phyloP scores from a whole-genome alignment of 2,113 vertebrate genomes.

The Syngnathus scovelli region DNA sequence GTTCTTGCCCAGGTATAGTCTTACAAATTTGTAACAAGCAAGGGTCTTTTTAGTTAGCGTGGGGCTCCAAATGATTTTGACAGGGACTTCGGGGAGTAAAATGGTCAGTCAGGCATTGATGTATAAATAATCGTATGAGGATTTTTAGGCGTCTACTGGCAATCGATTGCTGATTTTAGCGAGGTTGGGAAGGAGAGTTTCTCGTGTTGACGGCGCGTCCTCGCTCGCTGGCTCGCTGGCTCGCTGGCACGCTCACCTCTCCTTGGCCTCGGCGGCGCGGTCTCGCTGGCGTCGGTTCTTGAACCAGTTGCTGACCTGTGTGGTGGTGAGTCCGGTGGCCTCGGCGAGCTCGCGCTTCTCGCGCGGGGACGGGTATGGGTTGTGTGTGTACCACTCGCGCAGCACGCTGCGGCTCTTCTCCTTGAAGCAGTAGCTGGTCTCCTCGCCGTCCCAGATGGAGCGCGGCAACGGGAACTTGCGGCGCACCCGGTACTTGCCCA shows the following conservation, averaged over 20 bases:
- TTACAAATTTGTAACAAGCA: too few species aligned
- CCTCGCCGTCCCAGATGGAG: constrained; percentile 90
- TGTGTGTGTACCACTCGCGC: constrained; percentile 90
- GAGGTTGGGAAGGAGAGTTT: too few species aligned
- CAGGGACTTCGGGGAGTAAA: too few species aligned
- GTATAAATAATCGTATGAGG: too few species aligned
- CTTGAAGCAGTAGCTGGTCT: constrained; percentile 92
- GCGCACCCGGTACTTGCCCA: constrained; percentile 87
- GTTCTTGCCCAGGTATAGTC: too few species aligned
- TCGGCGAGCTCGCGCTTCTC: constrained; percentile 89
- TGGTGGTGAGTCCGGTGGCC: constrained; percentile 88
- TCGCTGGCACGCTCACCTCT: constrained; percentile 70
- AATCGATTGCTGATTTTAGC: too few species aligned
- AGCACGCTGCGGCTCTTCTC: constrained; percentile 86
- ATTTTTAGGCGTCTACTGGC: too few species aligned
- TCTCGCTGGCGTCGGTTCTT: constrained; percentile 88
- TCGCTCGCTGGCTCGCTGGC: too few species aligned
- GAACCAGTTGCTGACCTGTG: constrained; percentile 96
- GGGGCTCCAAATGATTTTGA: too few species aligned
- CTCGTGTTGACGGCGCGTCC: too few species aligned
- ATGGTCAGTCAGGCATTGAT: too few species aligned
- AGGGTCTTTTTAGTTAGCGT: too few species aligned
- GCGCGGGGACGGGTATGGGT: constrained; percentile 87
- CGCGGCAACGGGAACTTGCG: constrained; percentile 87
- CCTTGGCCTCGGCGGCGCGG: constrained; percentile 87